Conservation (phyloP, 2,113 vertebrate species). For the Bos taurus region DNA sequence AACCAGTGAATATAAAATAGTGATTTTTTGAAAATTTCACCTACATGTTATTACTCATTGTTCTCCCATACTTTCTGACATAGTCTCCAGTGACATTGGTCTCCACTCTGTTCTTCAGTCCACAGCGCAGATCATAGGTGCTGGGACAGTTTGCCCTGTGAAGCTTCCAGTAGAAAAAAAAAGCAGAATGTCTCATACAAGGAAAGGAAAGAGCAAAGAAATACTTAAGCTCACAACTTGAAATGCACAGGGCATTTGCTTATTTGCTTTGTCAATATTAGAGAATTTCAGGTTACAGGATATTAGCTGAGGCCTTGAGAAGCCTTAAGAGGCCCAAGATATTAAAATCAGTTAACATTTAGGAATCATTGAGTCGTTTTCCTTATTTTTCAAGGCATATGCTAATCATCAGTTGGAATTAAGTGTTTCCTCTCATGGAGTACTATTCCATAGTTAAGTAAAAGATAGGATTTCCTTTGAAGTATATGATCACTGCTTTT, state of each 20-base stretch:
- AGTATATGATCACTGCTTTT: conserved; percentile 34
- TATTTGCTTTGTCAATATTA: conserved; percentile 56
- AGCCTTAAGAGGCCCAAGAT: conserved; percentile 16
- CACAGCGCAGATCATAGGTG: background rate
- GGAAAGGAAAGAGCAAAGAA: background rate
- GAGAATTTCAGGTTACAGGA: conserved; percentile 18
- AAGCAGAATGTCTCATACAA: background rate
- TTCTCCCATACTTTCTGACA: background rate
- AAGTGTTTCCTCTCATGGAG: conserved; percentile 37
- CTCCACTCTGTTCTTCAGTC: background rate
- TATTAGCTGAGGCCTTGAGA: conserved; percentile 17
- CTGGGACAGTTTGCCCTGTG: background rate
- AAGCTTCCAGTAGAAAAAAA: background rate
- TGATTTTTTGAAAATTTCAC: background rate
- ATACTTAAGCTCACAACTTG: background rate
- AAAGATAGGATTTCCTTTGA: conserved; percentile 63
- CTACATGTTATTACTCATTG: background rate
- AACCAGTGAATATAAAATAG: background rate
- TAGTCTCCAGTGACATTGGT: background rate
- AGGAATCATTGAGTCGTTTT: conserved; percentile 27
- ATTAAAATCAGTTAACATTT: conserved; percentile 44
- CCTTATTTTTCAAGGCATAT: conserved; percentile 44
- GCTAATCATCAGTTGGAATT: conserved; percentile 40
- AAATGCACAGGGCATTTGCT: background rate
- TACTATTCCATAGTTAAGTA: conserved; percentile 20